Base-by-base conservation (phyloP, 2,888 invertebrate species). In the Epistrophella euchroma region DNA sequence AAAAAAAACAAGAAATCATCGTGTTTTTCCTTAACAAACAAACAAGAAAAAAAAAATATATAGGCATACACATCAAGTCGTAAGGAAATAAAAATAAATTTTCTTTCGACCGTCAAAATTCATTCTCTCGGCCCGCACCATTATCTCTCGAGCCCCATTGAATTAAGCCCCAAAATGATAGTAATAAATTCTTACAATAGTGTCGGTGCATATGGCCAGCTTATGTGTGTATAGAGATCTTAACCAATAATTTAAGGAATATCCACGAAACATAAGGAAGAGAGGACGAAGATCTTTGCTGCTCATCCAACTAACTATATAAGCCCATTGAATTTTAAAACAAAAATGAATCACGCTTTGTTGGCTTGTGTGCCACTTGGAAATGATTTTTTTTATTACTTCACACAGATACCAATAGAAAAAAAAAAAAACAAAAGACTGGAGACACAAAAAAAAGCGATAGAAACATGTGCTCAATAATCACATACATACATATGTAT, bases 341-440 rank as follows among this genome's bases (percentile, higher is more conserved):
- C 70, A 52, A 74, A 74, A 86, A 74, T 86, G 86, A 86, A 77
- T 86, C 82, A 86, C 82, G 77, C 64, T 74, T 47, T 52, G 70
- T 66, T 66, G 60, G 60, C 4, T 32, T 17, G 62, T 85, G 45
- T 85, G 68, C 73, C 85, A 81, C 81, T 85, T 79, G 79, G 79
- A 72, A 72, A 80, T 66, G 75, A 85, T 68, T 78, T 66, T 81
- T 81, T 81, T 81, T 81, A 71, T 76, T 75, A 81, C 60, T 73
- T 66, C 47, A 60, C 62, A 73, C 77, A 77, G 73, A 77, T 25
- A 82, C 66, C 45, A 73, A 15, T 25, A 52, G 15, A 50, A 17
- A 17, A 32, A 9, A 32, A 25, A 25, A 32, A 32, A 56, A 17
- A 35, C 1, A 25, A 28, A 62, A 43, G 40, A 45, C 28, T 45